These are phyloP conservation scores for Hippolais icterina DNA, from an alignment of 2,113 vertebrate genomes.

Conservation along the genomic window DNA sequence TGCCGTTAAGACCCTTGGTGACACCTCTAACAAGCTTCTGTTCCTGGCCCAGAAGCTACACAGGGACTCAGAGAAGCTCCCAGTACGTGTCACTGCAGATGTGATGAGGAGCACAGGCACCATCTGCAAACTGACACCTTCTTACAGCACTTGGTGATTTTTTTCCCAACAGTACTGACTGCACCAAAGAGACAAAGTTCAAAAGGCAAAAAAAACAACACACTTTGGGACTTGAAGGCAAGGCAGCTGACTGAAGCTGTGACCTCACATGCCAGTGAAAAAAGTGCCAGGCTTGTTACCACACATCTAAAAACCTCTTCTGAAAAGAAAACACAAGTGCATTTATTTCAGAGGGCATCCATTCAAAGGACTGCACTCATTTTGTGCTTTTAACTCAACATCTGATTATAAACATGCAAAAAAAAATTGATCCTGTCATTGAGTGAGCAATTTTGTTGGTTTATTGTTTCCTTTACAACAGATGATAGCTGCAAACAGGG, in stretches of 20 bases:
- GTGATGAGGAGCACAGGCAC: background rate
- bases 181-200: background rate
- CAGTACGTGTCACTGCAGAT: background rate
- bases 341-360: background rate
- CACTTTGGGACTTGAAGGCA: background rate
- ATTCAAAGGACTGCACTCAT: background rate
- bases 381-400: conserved; percentile 6
- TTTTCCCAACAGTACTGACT: background rate
- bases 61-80: background rate
- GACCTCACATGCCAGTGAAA: background rate
- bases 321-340: background rate
- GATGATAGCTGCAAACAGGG: background rate
- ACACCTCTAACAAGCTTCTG: background rate
- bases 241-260: background rate
- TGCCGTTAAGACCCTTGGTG: background rate
- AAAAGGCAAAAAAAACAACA: background rate
- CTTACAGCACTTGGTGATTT: background rate
- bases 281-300: background rate
- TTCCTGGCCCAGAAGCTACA: background rate
- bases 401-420: conserved; percentile 17
- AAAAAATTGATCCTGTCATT: background rate
- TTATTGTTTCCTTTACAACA: conserved; percentile 14
- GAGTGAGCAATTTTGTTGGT: background rate
- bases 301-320: background rate
- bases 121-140: background rate